Percentiles rank a stretch among this genome's conserved stretches.
Evolutionary conservation across 2,113 vertebrate genomes (phyloP).

Genomic region (Pomatostomus ruficeps): DNA sequence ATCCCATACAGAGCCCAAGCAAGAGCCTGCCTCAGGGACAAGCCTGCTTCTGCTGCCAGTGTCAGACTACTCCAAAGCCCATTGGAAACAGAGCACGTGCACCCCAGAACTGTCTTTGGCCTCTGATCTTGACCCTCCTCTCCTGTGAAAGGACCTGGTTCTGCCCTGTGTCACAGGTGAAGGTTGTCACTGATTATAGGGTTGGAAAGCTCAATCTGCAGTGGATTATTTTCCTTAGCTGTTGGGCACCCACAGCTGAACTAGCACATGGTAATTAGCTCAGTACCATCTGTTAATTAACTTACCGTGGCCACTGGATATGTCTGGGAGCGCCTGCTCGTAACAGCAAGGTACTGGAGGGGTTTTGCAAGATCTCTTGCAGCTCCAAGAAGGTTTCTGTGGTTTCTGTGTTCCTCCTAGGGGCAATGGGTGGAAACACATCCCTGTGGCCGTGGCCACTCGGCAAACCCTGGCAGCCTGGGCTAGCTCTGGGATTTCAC

Average conservation of each 20-base stretch:
- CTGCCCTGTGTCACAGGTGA: background rate
- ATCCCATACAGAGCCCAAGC: background rate
- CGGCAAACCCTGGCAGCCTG: background rate
- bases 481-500: background rate
- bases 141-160: background rate
- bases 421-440: constrained; percentile 60
- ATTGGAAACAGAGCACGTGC: background rate
- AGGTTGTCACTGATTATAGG: background rate
- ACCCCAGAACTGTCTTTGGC: background rate
- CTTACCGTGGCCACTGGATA: background rate
- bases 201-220: background rate
- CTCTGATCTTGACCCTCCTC: background rate
- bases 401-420: constrained; percentile 74
- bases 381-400: constrained; percentile 17
- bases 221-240: background rate
- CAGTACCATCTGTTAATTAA: background rate
- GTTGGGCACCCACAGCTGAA: background rate
- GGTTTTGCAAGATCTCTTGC: background rate
- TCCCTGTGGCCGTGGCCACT: background rate
- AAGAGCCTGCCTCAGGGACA: background rate
- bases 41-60: background rate
- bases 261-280: background rate
- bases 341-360: background rate
- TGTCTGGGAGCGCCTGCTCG: background rate
- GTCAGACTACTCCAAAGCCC: background rate